Base-by-base conservation (phyloP, 2,797 vertebrate species). In the Hylomyscus alleni region DNA sequence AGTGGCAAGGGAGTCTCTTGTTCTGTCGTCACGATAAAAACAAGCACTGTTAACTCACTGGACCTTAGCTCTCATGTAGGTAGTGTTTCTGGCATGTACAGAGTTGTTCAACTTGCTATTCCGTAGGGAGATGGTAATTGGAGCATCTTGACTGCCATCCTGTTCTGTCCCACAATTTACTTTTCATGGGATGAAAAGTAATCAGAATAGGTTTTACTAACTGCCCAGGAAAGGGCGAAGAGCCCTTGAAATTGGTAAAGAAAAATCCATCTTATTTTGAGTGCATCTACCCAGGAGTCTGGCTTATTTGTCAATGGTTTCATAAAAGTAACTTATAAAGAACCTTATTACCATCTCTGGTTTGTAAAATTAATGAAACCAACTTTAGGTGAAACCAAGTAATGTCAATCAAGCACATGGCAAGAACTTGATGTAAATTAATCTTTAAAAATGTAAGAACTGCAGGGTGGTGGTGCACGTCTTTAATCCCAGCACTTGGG, bases 291-390 rank as follows among this genome's bases (percentile, higher is more conserved):
- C 54, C 52, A 58, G 2, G 69, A 88, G n/a, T 94, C 34, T 85
- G 72, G 75, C 19, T 65, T 91, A 93, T 52, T 47, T 40, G 83
- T 44, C 76, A 92, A 60, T 84, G 78, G 31, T 75, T 91, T 95
- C 77, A 92, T 44, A 65, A 89, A 91, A 94, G 56, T 91, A 89
- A 52, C 90, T 86, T 75, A 88, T 37, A 88, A 88, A 84, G 54
- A 77, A 92, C n/a, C 82, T 89, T 40, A 82, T 82, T 93, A 84
- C n/a, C 54, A 31, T 91, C 50, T 93, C 87, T 19, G 81, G 10
- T 83, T 56, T 67, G 78, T 81, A 89, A 90, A 94, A 77, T 83
- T 88, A 72, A 80, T 6, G n/a, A 95, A 92, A 73, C 15, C 73
- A 83, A 83, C 11, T 90, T 89, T 29, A 69, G 52, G 5, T 13